These are phyloP conservation scores for Astreopora myriophthalma DNA, from an alignment of 64 coral and sea anemone genomes.

Conservation along the genomic window DNA sequence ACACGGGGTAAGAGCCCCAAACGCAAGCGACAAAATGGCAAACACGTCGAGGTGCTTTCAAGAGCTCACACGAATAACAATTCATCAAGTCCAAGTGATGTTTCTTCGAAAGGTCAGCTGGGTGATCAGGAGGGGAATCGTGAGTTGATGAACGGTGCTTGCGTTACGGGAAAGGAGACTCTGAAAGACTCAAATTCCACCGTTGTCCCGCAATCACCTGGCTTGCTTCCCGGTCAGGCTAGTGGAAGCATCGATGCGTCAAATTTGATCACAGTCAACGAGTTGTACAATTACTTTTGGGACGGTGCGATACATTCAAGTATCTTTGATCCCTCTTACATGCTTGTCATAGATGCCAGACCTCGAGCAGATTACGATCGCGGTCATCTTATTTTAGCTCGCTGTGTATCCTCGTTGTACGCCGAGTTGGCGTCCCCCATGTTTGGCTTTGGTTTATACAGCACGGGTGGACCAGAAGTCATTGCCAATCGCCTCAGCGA, in stretches of 20 bases:
- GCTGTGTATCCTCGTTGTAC: background rate
- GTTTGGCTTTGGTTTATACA: constrained; percentile 18
- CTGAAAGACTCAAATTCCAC: constrained; percentile 30
- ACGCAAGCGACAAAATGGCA: constrained; percentile 17
- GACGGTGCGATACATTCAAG: constrained; percentile 83
- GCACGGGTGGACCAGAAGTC: constrained; percentile 1
- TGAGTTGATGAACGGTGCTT: background rate
- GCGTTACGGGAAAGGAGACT: background rate
- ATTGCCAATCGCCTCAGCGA: constrained; percentile 67
- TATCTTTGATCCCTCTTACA: constrained; percentile 87
- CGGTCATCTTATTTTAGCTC: constrained; percentile 78
- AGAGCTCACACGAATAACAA: background rate
- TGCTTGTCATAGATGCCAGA: constrained; percentile 86
- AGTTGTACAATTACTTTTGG: constrained; percentile 95
- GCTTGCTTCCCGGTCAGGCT: constrained; percentile 11
- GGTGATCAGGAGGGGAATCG: background rate
- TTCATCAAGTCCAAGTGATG: background rate
- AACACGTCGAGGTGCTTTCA: background rate
- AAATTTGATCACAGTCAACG: constrained; percentile 58
- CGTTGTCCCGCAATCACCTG: constrained; percentile 36
- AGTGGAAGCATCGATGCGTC: constrained; percentile 43
- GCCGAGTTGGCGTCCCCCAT: background rate
- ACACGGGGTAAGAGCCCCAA: background rate
- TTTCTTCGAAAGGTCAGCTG: background rate
- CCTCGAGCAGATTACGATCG: constrained; percentile 59